phyloP scores from a whole-genome alignment of 2,113 vertebrate species.

The Catagonus wagneri region DNA sequence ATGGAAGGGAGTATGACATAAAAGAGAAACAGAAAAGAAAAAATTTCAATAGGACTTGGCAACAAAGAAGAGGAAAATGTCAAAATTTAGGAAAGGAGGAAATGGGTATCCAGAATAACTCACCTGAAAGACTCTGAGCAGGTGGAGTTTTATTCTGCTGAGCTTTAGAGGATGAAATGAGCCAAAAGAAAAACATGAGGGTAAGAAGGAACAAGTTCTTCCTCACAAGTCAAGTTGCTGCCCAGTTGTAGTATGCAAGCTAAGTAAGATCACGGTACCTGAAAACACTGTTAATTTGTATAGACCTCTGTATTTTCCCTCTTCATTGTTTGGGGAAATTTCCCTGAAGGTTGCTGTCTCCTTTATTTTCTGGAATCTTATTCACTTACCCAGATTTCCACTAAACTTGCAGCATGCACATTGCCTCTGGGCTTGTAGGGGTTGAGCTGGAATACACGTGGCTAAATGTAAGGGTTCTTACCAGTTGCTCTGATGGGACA shows the following conservation, averaged over 20 bases:
- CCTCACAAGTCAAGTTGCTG: background rate
- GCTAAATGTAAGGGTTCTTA: constrained; percentile 74
- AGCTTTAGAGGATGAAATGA: background rate
- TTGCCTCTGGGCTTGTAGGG: background rate
- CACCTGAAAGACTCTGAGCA: background rate
- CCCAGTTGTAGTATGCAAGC: background rate
- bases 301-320: background rate
- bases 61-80: background rate
- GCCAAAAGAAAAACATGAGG: background rate
- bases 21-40: background rate
- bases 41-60: background rate
- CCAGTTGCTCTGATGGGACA: constrained; percentile 96
- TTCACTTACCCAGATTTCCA: background rate
- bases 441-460: background rate
- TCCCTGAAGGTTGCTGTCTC: background rate
- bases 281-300: background rate
- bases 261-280: background rate
- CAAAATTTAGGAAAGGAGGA: background rate
- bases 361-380: background rate
- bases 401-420: background rate
- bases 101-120: background rate
- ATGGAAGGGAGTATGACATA: background rate
- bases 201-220: background rate
- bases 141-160: background rate
- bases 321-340: background rate